Evolutionary conservation across 2,797 vertebrate species (phyloP), one percentile per base, ranked within the genome.

Genomic region (Ciconia nigra): DNA sequence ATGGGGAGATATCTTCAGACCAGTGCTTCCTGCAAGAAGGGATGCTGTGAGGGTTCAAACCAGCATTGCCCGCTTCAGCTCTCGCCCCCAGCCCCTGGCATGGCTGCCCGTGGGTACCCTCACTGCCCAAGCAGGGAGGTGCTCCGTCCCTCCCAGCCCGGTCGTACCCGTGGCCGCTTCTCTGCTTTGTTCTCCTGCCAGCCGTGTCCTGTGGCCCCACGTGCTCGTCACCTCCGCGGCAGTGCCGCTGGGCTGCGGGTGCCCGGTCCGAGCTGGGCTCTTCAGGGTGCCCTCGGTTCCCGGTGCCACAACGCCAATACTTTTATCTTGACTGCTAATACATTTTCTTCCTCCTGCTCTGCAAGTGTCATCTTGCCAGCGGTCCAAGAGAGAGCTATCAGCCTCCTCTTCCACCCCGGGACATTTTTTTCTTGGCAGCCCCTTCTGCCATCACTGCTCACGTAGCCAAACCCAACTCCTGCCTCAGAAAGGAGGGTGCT

Each of bases 401-500:
- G 39, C 15, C 8, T 7, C 14, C 33, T 62, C 76, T 91, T 70
- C 28, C 26, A 41, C 18, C 8, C 9, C 0, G 2, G 12, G 10
- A 52, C 11, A 37, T n/a, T 25, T 26, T 70, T 46, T 83, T 42
- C 59, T 74, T 55, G 44, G 42, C 59, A 83, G 67, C 15, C 16
- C 39, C 37, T 76, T 74, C 9, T 8, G 37, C 37, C 19, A 15
- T 18, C 4, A 1, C 11, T 31, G 66, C 9, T 79, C 14, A 7
- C 0, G 5, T 1, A 63, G 72, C 44, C 74, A 65, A 71, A 66
- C 3, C 11, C 0, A 0, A 22, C 25, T 71, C 25, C 51, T 69
- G 22, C 54, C 66, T 59, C 49, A 52, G 65, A 57, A 65, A 65
- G 8, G 71, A 63, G 37, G 65, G 4, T 59, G 49, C 81, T 81